Percentiles rank a stretch among this genome's conserved stretches.
These are phyloP conservation scores for Mylabris sibirica DNA, from an alignment of 2,888 invertebrate species.

Conservation along the genomic window DNA sequence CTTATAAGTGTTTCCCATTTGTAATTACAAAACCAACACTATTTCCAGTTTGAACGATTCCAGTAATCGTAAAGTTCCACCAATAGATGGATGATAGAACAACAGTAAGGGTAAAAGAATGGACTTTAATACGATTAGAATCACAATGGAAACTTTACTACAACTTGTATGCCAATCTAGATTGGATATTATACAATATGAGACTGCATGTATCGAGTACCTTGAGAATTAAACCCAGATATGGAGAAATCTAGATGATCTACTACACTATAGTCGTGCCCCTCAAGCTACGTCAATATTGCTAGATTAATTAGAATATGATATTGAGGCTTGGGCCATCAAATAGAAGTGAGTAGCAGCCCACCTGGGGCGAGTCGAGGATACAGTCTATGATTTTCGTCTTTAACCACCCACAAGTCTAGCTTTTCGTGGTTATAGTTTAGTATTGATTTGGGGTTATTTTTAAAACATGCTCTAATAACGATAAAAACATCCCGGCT, in stretches of 20 bases:
- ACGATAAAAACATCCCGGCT: background rate
- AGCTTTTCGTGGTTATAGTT: background rate
- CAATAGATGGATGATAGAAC: no score
- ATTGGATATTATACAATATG: slow-evolving; percentile 5
- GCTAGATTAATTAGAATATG: background rate
- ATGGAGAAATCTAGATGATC: background rate
- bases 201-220: background rate
- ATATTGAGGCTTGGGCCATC: background rate
- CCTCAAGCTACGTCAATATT: background rate
- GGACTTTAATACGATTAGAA: background rate
- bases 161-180: slow-evolving; percentile 2
- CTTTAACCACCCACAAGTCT: background rate
- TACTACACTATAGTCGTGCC: background rate
- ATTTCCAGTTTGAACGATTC: background rate
- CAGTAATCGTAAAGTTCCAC: background rate
- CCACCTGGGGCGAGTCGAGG: no score
- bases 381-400: no score
- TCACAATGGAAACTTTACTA: background rate
- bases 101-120: no score
- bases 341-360: background rate
- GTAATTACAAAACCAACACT: background rate
- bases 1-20: slow-evolving; percentile 11
- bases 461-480: background rate
- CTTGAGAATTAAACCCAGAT: background rate
- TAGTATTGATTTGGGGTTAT: background rate